Base-by-base conservation (phyloP, 2,113 vertebrate genomes). In the Burhinus oedicnemus region DNA sequence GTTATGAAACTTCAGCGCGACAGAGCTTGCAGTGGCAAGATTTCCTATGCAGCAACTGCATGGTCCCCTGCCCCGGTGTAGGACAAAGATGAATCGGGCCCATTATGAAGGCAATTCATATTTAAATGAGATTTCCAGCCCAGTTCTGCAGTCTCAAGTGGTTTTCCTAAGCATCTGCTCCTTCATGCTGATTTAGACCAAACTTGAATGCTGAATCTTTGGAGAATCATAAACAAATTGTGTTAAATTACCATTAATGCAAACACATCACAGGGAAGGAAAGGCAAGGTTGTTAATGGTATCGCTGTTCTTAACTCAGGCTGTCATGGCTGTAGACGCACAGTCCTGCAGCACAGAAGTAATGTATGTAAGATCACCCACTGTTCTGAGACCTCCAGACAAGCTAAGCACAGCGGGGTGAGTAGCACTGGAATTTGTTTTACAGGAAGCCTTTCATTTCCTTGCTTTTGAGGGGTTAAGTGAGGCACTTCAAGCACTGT, bases 401-500 rank as follows among this genome's bases (percentile, higher is more conserved):
- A 95, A 74, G 94, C 88, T 91, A 51, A 92, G 93, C 96, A 87
- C 97, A 97, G 97, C 95, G 1, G 97, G 97, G 78, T 72, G 86
- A 94, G 90, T 36, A 96, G 90, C 93, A 11, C 13, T 95, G 95
- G 94, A 97, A 97, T 97, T 98, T 98, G 96, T 97, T 97, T 97
- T 97, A 97, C 97, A 98, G 97, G 96, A 97, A 97, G 96, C 93
- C 91, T 97, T 97, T 97, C 97, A 97, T 98, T 98, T 97, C 95
- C 97, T 90, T 90, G 95, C 93, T 97, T 96, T 96, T 92, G 96
- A 98, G 96, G 96, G 97, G 97, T 98, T 97, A 97, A 98, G 97
- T 93, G 95, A 97, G 95, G 94, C 95, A 95, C 97, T 98, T 97
- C 94, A 94, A 95, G 89, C 65, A 75, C 93, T 86, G 86, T 29